Evolutionary conservation across 2,797 vertebrate species (phyloP).

Genomic region (Ambastaia sidthimunki): DNA sequence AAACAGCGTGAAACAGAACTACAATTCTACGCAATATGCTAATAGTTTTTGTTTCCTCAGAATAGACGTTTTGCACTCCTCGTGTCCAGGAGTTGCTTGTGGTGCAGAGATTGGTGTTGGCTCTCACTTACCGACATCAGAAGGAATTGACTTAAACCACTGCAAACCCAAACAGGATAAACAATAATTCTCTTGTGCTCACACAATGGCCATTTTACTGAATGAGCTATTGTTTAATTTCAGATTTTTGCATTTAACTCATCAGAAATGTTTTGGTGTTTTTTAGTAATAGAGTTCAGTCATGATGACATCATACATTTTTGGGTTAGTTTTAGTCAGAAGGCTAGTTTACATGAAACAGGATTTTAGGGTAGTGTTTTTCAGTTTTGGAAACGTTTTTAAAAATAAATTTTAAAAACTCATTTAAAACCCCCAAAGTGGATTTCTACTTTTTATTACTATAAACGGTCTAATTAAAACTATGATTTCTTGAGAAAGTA

Average conservation of each 20-base stretch:
- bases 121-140: conserved; percentile 9
- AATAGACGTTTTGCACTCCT: not conserved
- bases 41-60: conserved; percentile 5
- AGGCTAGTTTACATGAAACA: too few species aligned
- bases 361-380: too few species aligned
- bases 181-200: conserved; percentile 29
- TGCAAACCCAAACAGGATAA: conserved; percentile 9
- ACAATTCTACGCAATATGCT: not conserved
- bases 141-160: conserved; percentile 2
- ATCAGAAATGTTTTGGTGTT: not conserved
- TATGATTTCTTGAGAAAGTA: not conserved
- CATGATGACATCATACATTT: too few species aligned
- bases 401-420: not conserved
- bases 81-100: not conserved
- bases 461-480: not conserved
- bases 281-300: too few species aligned
- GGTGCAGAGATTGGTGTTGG: conserved; percentile 28
- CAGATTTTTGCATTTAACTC: not conserved
- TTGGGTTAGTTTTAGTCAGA: too few species aligned
- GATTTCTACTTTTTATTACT: too few species aligned
- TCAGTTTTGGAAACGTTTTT: too few species aligned
- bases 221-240: not conserved
- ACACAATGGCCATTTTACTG: not conserved
- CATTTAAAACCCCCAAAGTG: too few species aligned
- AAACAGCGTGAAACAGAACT: conserved; percentile 1